Evolutionary conservation across 1,140 invertebrate genomes (phyloP), one percentile per base, ranked within the genome.

Genomic region (Drosophila kanapiae): DNA sequence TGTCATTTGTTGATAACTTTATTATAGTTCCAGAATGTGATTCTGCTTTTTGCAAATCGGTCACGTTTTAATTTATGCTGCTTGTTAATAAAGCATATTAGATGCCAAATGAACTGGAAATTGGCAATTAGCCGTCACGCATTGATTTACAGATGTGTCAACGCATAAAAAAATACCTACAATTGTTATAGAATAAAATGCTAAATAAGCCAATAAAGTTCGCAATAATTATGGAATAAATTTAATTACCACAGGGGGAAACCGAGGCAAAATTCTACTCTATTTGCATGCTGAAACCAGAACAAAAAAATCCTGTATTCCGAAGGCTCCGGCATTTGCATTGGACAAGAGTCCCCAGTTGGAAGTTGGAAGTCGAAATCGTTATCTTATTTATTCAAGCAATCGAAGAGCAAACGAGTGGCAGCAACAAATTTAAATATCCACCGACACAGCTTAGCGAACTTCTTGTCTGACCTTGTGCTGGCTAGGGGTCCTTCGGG

Each of bases 31-130:
- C n/a, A 23, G 23, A 45, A 29, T 27, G 23, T 45, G 57, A 31
- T 53, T 59, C 48, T 74, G 58, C 43, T 48, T 77, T 37, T 63
- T 49, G 27, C 37, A 38, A 23, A 45, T 47, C 14, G 48, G 47
- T 75, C 80, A 54, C 64, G 64, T 61, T 58, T 54, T 67, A 82
- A 70, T 78, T 82, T 59, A 78, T 65, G 63, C 64, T 14, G 53
- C 31, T 40, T 78, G 82, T 85, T 85, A 78, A 85, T 85, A 80
- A 85, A 80, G 40, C 77, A 38, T 38, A 61, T 80, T 84, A 79
- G 82, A 71, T 64, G 65, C 42, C 78, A 85, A 78, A 78, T 85
- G 82, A 85, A 85, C 82, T 85, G 82, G 56, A 61, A 57, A 67
- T 80, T 80, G 60, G 63, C 78, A 80, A 85, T 85, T 85, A 85